Evolutionary conservation across 2,888 invertebrate genomes (phyloP).

Genomic region (Eremobia ochroleuca): DNA sequence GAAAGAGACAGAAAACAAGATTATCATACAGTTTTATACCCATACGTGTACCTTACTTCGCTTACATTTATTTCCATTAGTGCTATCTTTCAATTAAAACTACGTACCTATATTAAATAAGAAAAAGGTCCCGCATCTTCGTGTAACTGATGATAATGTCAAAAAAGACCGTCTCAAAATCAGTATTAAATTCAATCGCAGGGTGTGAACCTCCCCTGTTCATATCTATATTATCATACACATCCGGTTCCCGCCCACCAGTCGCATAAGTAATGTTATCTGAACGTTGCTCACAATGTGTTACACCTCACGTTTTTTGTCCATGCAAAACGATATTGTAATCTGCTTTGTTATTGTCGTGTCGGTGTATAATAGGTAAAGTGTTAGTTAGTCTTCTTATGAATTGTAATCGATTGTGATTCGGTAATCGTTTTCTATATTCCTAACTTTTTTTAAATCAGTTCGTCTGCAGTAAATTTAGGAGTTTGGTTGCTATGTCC

Average conservation of each 20-base stretch:
- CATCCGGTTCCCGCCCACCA: slow-evolving; percentile 73
- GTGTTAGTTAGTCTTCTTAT: slow-evolving; percentile 23
- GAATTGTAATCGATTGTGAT: slow-evolving; percentile 9
- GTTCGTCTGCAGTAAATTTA: neutral
- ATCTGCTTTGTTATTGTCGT: slow-evolving; percentile 29
- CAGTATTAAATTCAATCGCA: slow-evolving; percentile 24
- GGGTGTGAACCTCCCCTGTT: slow-evolving; percentile 51
- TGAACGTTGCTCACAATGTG: slow-evolving; percentile 60
- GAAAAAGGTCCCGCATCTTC: neutral
- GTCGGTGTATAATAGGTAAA: slow-evolving; percentile 36
- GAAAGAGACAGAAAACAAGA: neutral
- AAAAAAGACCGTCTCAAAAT: slow-evolving; percentile 14
- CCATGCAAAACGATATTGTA: slow-evolving; percentile 68
- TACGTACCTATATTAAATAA: neutral
- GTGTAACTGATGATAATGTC: neutral
- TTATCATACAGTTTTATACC: neutral
- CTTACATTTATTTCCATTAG: neutral
- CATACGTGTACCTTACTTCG: neutral
- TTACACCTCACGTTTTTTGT: slow-evolving; percentile 64
- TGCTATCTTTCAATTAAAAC: neutral
- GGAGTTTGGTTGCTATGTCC: neutral
- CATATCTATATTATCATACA: slow-evolving; percentile 69
- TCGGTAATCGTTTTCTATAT: neutral
- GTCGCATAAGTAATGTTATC: slow-evolving; percentile 67
- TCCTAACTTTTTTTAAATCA: neutral